phyloP scores from a whole-genome alignment of 2,888 invertebrate species.

The Sclerodermus sp. region DNA sequence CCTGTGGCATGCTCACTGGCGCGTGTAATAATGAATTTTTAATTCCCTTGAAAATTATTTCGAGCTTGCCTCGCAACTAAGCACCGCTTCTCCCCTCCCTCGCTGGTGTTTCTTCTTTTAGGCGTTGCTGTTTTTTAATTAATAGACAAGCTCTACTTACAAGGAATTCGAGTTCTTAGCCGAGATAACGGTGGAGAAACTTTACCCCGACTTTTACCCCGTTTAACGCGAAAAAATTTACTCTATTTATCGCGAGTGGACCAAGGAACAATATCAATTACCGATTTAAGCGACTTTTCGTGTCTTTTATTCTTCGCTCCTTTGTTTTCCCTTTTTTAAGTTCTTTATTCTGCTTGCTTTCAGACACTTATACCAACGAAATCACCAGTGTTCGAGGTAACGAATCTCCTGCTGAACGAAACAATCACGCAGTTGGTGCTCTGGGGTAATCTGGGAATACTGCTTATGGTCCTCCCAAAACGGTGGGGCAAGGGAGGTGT shows the following conservation, averaged over 20 bases:
- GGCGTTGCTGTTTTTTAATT: not conserved
- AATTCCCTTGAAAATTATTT: constrained; percentile 19
- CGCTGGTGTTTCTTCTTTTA: not conserved
- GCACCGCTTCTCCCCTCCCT: not conserved
- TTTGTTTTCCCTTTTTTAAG: too few species aligned
- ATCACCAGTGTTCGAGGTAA: constrained; percentile 71
- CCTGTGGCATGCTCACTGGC: constrained; percentile 28
- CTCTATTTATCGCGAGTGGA: too few species aligned
- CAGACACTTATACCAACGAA: constrained; percentile 72
- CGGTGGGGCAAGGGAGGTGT: constrained; percentile 71
- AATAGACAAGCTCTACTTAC: not conserved
- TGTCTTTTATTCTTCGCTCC: too few species aligned
- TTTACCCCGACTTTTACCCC: too few species aligned
- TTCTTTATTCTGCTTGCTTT: constrained; percentile 37
- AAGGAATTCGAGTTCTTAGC: too few species aligned
- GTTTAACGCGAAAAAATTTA: too few species aligned
- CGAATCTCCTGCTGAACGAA: constrained; percentile 67
- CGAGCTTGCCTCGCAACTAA: too few species aligned
- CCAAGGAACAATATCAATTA: too few species aligned
- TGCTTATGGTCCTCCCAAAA: constrained; percentile 71
- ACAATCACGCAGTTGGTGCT: constrained; percentile 70
- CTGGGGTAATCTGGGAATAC: constrained; percentile 71
- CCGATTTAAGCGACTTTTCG: too few species aligned
- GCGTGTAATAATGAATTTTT: constrained; percentile 45
- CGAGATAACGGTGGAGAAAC: too few species aligned